Conservation (phyloP, 2,888 invertebrate genomes). For the Sicus ferrugineus region DNA sequence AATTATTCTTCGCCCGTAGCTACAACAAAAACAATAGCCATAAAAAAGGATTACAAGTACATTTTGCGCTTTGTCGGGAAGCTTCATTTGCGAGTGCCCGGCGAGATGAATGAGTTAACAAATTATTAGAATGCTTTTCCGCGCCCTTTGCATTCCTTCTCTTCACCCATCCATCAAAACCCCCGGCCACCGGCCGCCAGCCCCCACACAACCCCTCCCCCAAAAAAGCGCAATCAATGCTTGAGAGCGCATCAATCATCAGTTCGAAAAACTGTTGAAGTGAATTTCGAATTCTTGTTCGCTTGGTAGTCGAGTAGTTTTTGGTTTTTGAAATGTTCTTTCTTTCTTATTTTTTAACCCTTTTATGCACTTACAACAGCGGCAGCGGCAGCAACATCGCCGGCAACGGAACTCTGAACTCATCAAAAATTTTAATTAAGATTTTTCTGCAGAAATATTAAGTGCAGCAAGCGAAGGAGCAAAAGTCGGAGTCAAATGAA, state of each 20-base stretch:
- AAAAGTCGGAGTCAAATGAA: neutral
- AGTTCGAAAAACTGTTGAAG: constrained; percentile 27
- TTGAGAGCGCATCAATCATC: constrained; percentile 24
- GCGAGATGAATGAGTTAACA: neutral
- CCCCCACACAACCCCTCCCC: neutral
- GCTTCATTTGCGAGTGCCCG: neutral
- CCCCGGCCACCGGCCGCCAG: neutral
- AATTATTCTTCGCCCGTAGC: too few relatives aligned
- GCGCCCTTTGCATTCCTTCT: neutral
- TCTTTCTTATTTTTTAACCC: neutral
- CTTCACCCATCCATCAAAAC: neutral
- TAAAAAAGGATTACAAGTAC: neutral
- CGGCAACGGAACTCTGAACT: constrained; percentile 1
- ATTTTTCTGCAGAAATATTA: constrained; percentile 27
- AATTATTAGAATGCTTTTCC: neutral
- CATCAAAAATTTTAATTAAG: constrained; percentile 35
- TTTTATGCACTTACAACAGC: constrained; percentile 5
- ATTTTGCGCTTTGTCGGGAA: constrained; percentile 7
- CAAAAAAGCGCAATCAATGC: too few relatives aligned
- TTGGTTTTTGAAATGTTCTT: too few relatives aligned
- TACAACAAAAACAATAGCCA: neutral
- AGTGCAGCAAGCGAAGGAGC: constrained; percentile 7
- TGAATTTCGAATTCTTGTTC: constrained; percentile 19
- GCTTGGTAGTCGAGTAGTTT: neutral
- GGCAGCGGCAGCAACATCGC: neutral